Base-by-base conservation (phyloP, 2,797 vertebrate species). In the Fratercula arctica region DNA sequence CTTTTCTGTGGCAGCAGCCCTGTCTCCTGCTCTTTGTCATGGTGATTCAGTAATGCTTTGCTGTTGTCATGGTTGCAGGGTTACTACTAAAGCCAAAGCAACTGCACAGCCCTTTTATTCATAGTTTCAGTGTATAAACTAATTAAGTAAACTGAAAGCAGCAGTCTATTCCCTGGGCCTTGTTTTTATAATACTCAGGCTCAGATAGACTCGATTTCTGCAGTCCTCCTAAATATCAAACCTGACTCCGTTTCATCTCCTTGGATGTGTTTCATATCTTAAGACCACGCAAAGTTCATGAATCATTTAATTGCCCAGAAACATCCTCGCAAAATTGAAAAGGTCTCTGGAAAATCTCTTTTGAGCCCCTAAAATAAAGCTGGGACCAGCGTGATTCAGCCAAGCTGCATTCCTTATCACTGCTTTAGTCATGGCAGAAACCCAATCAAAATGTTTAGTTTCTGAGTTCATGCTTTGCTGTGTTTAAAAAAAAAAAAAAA, bases 51-150 rank as follows among this genome's bases (percentile, higher is more conserved):
- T 92, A 96, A 78, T 94, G 95, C 95, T 94, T 96, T 37, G 3
- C 76, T 43, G 97, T 97, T 97, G 97, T 96, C 97, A 97, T 97
- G 97, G 96, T 69, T 95, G 95, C 95, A 19, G 94, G 91, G 89
- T 96, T 95, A 95, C 95, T 73, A 77, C 76, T 74, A 80, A 86
- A 97, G 92, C 96, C 96, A 96, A 83, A 79, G 85, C 92, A 24
- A 89, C 90, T 91, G 91, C 90, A 89, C 93, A 85, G 67, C 87
- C 93, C 90, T 87, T 96, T 97, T 97, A 95, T 97, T 97, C 96
- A 91, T 87, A 84, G 80, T 93, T 91, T 78, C 93, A 79, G 83
- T 74, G 78, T 72, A 95, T 89, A 96, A 96, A 94, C 89, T 88
- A 91, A 97, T 90, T 90, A 95, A 96, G 75, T 89, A 70, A 87